A percentile compares a stretch with the other conserved stretches of the same genome.
Evolutionary conservation across 2,797 vertebrate genomes (phyloP).

Genomic region (Danio tinwini): DNA sequence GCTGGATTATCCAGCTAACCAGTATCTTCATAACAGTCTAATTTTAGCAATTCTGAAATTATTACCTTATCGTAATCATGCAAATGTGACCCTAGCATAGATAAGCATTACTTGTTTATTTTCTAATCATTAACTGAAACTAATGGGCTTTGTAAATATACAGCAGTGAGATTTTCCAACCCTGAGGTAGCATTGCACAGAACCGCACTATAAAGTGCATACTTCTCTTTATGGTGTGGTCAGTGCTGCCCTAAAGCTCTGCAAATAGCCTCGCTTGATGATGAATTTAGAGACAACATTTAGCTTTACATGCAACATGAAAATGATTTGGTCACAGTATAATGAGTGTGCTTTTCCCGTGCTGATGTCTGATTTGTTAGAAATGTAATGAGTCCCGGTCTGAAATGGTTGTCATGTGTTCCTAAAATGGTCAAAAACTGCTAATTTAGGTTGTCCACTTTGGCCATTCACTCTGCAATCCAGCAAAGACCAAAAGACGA

Average conservation of each 20-base stretch:
- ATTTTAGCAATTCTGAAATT: not conserved
- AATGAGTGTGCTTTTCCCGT: conserved; percentile 34
- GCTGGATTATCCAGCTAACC: not conserved
- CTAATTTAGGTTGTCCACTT: conserved; percentile 1
- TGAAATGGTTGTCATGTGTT: conserved; percentile 38
- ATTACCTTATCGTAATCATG: not conserved
- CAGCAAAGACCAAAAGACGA: conserved; percentile 11
- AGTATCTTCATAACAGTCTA: not conserved
- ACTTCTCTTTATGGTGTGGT: conserved; percentile 53
- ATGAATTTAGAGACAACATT: conserved; percentile 25
- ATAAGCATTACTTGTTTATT: conserved; percentile 4
- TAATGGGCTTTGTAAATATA: conserved; percentile 1
- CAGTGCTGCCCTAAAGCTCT: conserved; percentile 28
- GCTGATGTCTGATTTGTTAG: conserved; percentile 10
- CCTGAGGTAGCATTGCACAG: conserved; percentile 6
- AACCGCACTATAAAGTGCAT: conserved; percentile 38
- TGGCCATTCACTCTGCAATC: not conserved
- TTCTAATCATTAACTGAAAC: not conserved
- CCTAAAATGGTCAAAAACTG: conserved; percentile 24
- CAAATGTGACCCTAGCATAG: not conserved
- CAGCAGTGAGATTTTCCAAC: conserved; percentile 24
- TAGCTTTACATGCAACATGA: conserved; percentile 38
- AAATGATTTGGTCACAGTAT: conserved; percentile 33
- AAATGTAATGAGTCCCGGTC: conserved; percentile 6
- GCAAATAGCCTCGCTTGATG: conserved; percentile 39